Evolutionary conservation across 2,797 vertebrate species (phyloP).

Genomic region (Bufotes viridis): DNA sequence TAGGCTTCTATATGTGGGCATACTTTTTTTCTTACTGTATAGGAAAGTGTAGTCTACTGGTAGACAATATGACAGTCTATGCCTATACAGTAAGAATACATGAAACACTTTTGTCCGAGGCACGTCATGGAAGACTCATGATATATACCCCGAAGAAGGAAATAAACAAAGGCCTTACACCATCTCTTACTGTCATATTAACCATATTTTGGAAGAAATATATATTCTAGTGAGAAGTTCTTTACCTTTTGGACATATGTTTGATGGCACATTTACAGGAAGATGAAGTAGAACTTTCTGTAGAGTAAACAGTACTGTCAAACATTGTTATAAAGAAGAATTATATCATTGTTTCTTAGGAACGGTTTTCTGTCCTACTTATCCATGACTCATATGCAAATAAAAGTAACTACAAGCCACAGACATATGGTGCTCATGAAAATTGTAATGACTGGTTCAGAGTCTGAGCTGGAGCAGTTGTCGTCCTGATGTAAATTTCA

Average conservation of each 20-base stretch:
- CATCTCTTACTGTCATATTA: neutral
- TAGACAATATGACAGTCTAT: too few relatives aligned
- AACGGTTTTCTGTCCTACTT: constrained; percentile 25
- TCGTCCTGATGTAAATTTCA: constrained; percentile 34
- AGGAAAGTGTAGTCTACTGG: too few relatives aligned
- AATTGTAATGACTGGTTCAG: constrained; percentile 39
- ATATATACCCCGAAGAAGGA: too few relatives aligned
- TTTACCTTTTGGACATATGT: neutral
- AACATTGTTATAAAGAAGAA: constrained; percentile 16
- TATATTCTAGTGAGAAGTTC: neutral
- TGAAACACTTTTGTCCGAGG: too few relatives aligned
- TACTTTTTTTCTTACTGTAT: too few relatives aligned
- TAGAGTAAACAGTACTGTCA: neutral
- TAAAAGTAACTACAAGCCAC: constrained; percentile 24
- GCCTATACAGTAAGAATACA: too few relatives aligned
- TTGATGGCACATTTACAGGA: neutral
- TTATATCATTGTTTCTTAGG: constrained; percentile 22
- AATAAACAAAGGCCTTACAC: too few relatives aligned
- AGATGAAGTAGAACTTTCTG: neutral
- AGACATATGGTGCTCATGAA: constrained; percentile 33
- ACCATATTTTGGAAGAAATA: neutral
- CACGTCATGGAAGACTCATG: too few relatives aligned
- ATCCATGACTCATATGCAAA: constrained; percentile 46
- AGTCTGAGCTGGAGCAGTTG: constrained; percentile 23
- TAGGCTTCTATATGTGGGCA: too few relatives aligned